Evolutionary conservation across 2,797 vertebrate genomes (phyloP), one percentile per base, ranked within the genome.

Genomic region (Kryptopterus vitreolus): DNA sequence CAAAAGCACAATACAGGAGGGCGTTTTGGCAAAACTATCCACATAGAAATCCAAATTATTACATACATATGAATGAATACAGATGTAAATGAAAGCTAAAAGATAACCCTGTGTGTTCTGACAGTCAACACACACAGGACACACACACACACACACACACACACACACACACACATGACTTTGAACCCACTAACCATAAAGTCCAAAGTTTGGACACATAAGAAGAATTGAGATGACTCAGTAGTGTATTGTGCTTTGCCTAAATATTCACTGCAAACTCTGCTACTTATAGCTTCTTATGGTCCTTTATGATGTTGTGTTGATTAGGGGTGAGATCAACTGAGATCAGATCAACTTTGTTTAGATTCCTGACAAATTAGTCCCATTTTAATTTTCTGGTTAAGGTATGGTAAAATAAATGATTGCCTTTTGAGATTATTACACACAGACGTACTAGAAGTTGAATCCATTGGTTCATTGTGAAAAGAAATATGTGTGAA

Each of bases 11-110:
- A 53, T 71, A 31, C 43, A 48, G 43, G 18, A 48, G 18, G 18
- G 52, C 48, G 33, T 71, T 31, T 71, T 53, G 48, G 68, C 68
- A 52, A 71, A 71, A 31, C 9, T 33, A 18, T 71, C 1, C 68
- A 52, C 52, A 50, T 24, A 7, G 38, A 68, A 68, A 22, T 66
- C 63, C 22, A 66, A 35, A 48, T 69, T 29, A 13, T 69, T 43
- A 1, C 7, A 43, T 7, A 43, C 6, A 43, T 7, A 43, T 43
- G 8, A 43, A 43, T 43, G 3, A 43, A 43, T 43, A 43, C 38
- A 43, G 38, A 43, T 43, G 38, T 43, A 10, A 7, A 1, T 43
- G 7, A 43, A 43, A 43, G 38, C 38, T 43, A 43, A 7, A 43
- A 43, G 38, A 43, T n/a, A n/a, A n/a, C n/a, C n/a, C n/a, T n/a